phyloP scores from a whole-genome alignment of 2,797 vertebrate genomes.

The Acanthurus tractus region DNA sequence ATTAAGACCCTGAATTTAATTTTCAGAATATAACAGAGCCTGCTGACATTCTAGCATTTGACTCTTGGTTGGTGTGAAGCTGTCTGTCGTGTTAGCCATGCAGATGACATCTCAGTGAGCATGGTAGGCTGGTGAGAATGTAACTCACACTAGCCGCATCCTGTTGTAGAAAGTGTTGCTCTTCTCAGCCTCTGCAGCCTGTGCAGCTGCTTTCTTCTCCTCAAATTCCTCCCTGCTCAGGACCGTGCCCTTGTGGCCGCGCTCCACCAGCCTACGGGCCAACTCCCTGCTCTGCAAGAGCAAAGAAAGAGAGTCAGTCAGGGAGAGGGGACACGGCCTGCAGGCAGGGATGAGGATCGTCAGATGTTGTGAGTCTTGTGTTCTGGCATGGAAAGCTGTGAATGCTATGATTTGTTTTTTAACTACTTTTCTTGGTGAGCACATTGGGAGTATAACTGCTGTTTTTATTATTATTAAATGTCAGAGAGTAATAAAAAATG shows the following conservation, averaged over 20 bases:
- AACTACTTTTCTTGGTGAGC: slow-evolving; percentile 1
- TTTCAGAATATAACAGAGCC: not conserved
- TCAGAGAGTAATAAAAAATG: slow-evolving; percentile 2
- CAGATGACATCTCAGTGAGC: slow-evolving; percentile 25
- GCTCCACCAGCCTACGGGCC: slow-evolving; percentile 89
- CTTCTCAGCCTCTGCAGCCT: slow-evolving; percentile 72
- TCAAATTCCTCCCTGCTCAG: slow-evolving; percentile 89
- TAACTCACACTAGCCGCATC: slow-evolving; percentile 85
- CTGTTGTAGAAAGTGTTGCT: slow-evolving; percentile 70
- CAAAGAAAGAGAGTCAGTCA: slow-evolving; percentile 39
- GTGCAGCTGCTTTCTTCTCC: slow-evolving; percentile 85
- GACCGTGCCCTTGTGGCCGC: slow-evolving; percentile 86
- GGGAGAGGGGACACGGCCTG: slow-evolving; percentile 27
- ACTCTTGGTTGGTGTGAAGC: slow-evolving; percentile 39
- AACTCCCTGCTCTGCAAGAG: slow-evolving; percentile 85
- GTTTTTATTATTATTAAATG: slow-evolving; percentile 12
- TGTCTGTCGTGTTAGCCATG: slow-evolving; percentile 11
- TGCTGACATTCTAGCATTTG: slow-evolving; percentile 24
- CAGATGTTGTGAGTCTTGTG: not conserved
- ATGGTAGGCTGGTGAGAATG: slow-evolving; percentile 10
- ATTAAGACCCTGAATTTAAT: slow-evolving; percentile 8
- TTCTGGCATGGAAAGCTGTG: slow-evolving; percentile 2
- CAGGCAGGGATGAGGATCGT: slow-evolving; percentile 20
- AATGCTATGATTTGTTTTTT: not conserved
- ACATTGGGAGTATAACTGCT: not conserved